phyloP scores from a whole-genome alignment of 1,140 invertebrate species.

The Drosophila athabasca region DNA sequence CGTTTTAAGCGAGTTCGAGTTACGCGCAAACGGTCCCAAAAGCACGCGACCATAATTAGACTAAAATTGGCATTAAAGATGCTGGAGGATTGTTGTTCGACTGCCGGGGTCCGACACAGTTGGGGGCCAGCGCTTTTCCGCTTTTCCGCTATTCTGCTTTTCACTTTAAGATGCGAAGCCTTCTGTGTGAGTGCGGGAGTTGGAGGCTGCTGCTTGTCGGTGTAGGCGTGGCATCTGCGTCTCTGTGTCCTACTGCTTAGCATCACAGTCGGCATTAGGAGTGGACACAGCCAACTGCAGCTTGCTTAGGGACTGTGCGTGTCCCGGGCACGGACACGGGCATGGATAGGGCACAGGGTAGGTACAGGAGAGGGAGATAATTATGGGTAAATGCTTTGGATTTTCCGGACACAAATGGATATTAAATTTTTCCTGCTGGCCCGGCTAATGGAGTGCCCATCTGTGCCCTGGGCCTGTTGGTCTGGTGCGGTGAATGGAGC shows the following conservation, averaged over 20 bases:
- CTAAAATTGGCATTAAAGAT: conserved; percentile 33
- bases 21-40: no score
- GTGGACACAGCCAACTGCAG: not conserved
- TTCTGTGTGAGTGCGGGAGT: no score
- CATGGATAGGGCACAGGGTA: not conserved
- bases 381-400: conserved; percentile 49
- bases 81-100: conserved; percentile 5
- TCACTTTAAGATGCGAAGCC: no score
- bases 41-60: conserved; percentile 50
- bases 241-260: conserved; percentile 29
- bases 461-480: not conserved
- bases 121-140: not conserved
- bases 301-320: conserved; percentile 1
- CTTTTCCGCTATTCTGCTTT: no score
- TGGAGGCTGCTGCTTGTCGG: no score
- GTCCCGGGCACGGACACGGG: not conserved
- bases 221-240: conserved; percentile 23
- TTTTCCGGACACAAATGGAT: conserved; percentile 46
- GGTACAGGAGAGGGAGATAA: conserved; percentile 28
- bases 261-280: conserved; percentile 43
- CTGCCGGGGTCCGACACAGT: not conserved
- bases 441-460: conserved; percentile 39
- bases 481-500: not conserved
- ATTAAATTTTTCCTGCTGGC: conserved; percentile 49
- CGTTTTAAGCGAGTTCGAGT: no score